These are phyloP conservation scores for Drosophila kepulauana DNA, from an alignment of 1,140 invertebrate genomes.

Conservation along the genomic window DNA sequence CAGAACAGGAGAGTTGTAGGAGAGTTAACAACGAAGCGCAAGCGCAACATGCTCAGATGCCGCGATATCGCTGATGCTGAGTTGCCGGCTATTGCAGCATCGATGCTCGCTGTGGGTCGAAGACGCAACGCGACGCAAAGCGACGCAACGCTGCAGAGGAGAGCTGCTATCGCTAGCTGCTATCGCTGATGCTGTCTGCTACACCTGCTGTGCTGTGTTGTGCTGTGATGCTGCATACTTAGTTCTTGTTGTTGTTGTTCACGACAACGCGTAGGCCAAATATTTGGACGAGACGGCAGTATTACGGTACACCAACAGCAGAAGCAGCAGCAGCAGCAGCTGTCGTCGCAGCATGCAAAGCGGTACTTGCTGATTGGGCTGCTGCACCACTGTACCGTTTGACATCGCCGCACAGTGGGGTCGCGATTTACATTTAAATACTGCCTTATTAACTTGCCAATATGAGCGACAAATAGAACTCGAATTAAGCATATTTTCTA, in stretches of 20 bases:
- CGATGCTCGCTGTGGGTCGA: conserved; percentile 29
- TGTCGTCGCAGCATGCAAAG: conserved; percentile 70
- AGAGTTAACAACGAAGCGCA: conserved; percentile 28
- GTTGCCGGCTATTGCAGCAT: conserved; percentile 14
- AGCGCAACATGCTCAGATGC: conserved; percentile 23
- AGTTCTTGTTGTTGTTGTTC: conserved; percentile 32
- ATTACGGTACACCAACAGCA: conserved; percentile 61
- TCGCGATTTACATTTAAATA: neutral
- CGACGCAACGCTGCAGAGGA: conserved; percentile 6
- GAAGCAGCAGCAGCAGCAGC: conserved; percentile 1
- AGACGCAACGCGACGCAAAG: conserved; percentile 34
- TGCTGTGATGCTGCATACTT: conserved; percentile 11
- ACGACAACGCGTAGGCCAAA: conserved; percentile 77
- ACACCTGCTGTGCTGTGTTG: conserved; percentile 1
- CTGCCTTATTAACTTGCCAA: neutral
- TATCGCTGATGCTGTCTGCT: conserved; percentile 21
- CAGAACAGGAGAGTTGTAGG: conserved; percentile 13
- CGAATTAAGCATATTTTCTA: too few relatives aligned
- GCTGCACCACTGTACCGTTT: conserved; percentile 64
- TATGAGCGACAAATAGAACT: too few relatives aligned
- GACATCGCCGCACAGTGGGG: conserved; percentile 50
- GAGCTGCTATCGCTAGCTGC: conserved; percentile 33
- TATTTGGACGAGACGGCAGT: conserved; percentile 61
- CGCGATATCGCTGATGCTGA: neutral
- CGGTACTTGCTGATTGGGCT: conserved; percentile 72